phyloP scores from a whole-genome alignment of 2,113 vertebrate species.

The Chaetops frenatus region DNA sequence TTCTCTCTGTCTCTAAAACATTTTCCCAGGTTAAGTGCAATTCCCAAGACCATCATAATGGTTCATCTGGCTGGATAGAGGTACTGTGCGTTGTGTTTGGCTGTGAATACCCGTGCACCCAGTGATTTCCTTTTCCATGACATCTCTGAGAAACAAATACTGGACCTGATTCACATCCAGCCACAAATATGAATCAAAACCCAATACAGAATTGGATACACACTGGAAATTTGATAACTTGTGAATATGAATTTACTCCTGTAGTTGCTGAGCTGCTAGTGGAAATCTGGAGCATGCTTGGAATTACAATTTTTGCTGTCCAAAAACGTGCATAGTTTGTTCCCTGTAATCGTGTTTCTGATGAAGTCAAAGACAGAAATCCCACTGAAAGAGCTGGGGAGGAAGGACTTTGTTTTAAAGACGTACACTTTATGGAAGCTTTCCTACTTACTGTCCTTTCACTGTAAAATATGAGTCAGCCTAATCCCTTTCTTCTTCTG shows the following conservation, averaged over 20 bases:
- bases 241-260: slow-evolving; percentile 42
- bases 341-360: slow-evolving; percentile 9
- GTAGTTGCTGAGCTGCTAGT: slow-evolving; percentile 27
- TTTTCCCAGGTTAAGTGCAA: slow-evolving; percentile 47
- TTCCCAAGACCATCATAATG: not conserved
- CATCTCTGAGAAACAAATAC: slow-evolving; percentile 54
- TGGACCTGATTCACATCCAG: slow-evolving; percentile 38
- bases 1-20: not conserved
- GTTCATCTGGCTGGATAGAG: slow-evolving; percentile 23
- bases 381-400: not conserved
- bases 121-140: slow-evolving; percentile 58
- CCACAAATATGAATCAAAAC: slow-evolving; percentile 60
- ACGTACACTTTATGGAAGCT: not conserved
- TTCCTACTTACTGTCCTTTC: slow-evolving; percentile 20
- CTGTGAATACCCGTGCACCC: slow-evolving; percentile 27
- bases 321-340: slow-evolving; percentile 57
- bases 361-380: slow-evolving; percentile 47
- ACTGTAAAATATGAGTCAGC: not conserved
- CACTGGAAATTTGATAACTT: slow-evolving; percentile 30
- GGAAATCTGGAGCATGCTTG: slow-evolving; percentile 58
- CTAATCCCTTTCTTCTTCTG: slow-evolving; percentile 28
- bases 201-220: slow-evolving; percentile 27
- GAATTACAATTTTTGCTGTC: slow-evolving; percentile 48
- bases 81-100: not conserved
- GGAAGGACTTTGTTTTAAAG: slow-evolving; percentile 36